Base-by-base conservation (phyloP, 2,888 invertebrate species). In the Eupithecia exiguata region DNA sequence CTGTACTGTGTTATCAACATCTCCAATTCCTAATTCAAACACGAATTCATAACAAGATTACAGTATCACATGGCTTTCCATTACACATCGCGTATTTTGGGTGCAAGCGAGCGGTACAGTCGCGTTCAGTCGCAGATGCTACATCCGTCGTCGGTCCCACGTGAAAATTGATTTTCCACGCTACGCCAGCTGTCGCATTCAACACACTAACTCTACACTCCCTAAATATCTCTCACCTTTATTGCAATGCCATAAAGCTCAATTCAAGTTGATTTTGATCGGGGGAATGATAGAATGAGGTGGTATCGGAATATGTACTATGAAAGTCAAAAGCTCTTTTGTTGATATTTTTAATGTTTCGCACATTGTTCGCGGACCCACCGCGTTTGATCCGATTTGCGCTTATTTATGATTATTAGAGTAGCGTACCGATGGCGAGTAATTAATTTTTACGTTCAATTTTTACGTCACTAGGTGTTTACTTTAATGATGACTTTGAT, bases 291-390 rank as follows among this genome's bases (percentile, higher is more conserved):
- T 75, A 68, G 71, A 66, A 78, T 77, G 82, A 79, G 69, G 81
- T 87, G 87, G 89, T 84, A 81, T 81, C 81, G 78, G 81, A 82
- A 84, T 90, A 92, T 91, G 90, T 92, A 92, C 91, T 92, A 91
- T 92, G 91, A 91, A 92, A 92, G 92, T 93, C 92, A 93, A 92
- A 93, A 93, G 92, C 90, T 89, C 92, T 87, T 92, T 94, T 94
- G 94, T 94, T 94, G 94, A 94, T 94, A 94, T 92, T 93, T 94
- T 94, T 93, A 94, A 94, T 93, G 94, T 94, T 93, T 94, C 92
- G 93, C 94, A 93, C 94, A 94, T 94, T 94, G 94, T 94, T 90
- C 86, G 88, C 83, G 86, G 92, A 92, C 92, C 92, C 86, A 92
- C 93, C 92, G 91, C 92, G 91, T 90, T 93, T 91, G 92, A 93